Percentiles rank a stretch among this genome's conserved stretches.
These are phyloP conservation scores for Zaprionus nigranus DNA, from an alignment of 1,140 invertebrate genomes.

Conservation along the genomic window DNA sequence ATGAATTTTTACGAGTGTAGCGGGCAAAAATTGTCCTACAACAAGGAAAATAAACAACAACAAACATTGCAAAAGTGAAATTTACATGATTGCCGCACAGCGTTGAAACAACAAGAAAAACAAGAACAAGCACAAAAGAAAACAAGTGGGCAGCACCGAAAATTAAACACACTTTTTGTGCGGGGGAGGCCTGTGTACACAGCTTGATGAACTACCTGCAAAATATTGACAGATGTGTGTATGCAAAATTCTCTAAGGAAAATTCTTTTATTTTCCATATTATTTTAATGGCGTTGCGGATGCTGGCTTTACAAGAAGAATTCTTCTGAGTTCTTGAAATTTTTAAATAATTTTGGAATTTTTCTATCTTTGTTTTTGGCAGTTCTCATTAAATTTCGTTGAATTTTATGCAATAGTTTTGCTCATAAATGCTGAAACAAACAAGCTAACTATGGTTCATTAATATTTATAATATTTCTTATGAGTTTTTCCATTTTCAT, in stretches of 20 bases:
- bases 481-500: no score
- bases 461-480: no score
- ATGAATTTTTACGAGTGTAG: slow-evolving; percentile 60
- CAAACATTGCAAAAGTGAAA: slow-evolving; percentile 25
- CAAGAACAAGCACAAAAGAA: background rate
- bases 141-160: background rate
- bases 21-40: slow-evolving; percentile 30
- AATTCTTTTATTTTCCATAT: background rate
- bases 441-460: no score
- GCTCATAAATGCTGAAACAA: no score
- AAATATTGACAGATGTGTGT: background rate
- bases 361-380: no score
- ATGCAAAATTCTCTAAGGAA: background rate
- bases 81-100: slow-evolving; percentile 48
- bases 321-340: no score
- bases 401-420: no score
- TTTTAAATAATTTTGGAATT: no score
- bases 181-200: background rate
- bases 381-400: no score
- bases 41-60: slow-evolving; percentile 2
- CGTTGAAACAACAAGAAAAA: slow-evolving; percentile 24
- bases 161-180: slow-evolving; percentile 17
- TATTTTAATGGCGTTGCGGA: background rate
- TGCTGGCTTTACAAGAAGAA: background rate
- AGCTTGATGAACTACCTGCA: background rate